A percentile compares a stretch with the other conserved stretches of the same genome.
Evolutionary conservation across 2,797 vertebrate species (phyloP).

Genomic region (Rhynchonycteris naso): DNA sequence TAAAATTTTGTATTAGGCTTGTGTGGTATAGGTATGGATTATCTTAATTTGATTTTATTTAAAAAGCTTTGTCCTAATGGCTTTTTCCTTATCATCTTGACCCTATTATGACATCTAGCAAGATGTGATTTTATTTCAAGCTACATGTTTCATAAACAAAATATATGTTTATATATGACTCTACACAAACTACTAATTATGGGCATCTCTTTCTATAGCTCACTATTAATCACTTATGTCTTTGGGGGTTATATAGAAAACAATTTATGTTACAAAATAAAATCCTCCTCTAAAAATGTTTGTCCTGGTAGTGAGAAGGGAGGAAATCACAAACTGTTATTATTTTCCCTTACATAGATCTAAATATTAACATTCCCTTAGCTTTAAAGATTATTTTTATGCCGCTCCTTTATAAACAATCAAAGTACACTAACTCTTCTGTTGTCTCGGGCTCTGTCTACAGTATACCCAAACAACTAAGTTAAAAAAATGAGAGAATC

Average conservation of each 20-base stretch:
- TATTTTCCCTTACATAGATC: slow-evolving; percentile 71
- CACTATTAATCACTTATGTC: slow-evolving; percentile 68
- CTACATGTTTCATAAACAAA: slow-evolving; percentile 55
- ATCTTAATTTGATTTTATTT: slow-evolving; percentile 59
- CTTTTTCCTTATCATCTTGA: slow-evolving; percentile 39
- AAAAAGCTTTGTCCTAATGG: slow-evolving; percentile 43
- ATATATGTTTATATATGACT: slow-evolving; percentile 75
- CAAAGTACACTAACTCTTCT: slow-evolving; percentile 64
- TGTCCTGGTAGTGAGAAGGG: slow-evolving; percentile 68
- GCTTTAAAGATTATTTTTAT: slow-evolving; percentile 81
- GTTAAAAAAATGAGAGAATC: slow-evolving; percentile 47
- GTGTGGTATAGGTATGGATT: not conserved
- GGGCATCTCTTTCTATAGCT: slow-evolving; percentile 61
- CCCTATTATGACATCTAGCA: slow-evolving; percentile 37
- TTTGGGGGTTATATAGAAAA: slow-evolving; percentile 72
- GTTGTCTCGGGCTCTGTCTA: slow-evolving; percentile 69
- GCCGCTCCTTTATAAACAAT: slow-evolving; percentile 67
- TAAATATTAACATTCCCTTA: slow-evolving; percentile 81
- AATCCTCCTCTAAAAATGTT: slow-evolving; percentile 74
- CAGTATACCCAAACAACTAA: slow-evolving; percentile 67
- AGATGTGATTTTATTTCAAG: slow-evolving; percentile 43
- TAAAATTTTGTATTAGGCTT: not conserved
- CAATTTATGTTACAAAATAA: slow-evolving; percentile 76
- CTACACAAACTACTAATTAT: slow-evolving; percentile 63
- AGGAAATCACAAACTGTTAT: slow-evolving; percentile 72